A percentile compares a stretch with the other conserved stretches of the same genome.
These are phyloP conservation scores for Momotus momota DNA, from an alignment of 2,797 vertebrate species.

Conservation along the genomic window DNA sequence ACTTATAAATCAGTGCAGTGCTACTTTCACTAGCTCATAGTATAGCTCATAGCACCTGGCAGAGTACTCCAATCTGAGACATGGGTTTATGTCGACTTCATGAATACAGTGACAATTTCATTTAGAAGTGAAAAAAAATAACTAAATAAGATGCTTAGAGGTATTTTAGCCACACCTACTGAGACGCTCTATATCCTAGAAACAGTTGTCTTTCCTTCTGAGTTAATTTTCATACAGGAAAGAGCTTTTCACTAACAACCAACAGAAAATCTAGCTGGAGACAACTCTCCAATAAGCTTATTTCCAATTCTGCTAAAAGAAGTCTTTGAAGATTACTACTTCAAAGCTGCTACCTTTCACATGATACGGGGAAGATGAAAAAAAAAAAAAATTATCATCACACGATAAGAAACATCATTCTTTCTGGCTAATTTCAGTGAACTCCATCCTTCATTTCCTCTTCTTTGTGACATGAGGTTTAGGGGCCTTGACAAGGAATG, in stretches of 20 bases:
- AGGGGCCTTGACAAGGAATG: slow-evolving; percentile 32
- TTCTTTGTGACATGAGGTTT: slow-evolving; percentile 42
- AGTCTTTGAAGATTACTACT: slow-evolving; percentile 37
- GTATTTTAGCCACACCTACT: not conserved
- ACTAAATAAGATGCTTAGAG: not conserved
- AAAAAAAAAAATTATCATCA: slow-evolving; percentile 67
- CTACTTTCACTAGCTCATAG: not conserved
- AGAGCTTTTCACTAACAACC: slow-evolving; percentile 44
- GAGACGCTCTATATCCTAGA: not conserved
- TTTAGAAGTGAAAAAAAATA: not conserved
- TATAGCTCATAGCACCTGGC: not conserved
- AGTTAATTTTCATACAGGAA: not conserved
- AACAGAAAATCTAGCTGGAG: slow-evolving; percentile 19
- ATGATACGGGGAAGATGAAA: slow-evolving; percentile 48
- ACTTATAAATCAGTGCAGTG: not conserved
- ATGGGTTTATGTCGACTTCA: not conserved
- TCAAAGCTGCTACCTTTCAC: slow-evolving; percentile 46
- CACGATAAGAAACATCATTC: slow-evolving; percentile 58
- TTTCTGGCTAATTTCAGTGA: slow-evolving; percentile 62
- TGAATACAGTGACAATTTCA: not conserved
- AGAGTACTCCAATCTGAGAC: not conserved
- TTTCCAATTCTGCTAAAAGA: slow-evolving; percentile 23
- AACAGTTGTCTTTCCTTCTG: slow-evolving; percentile 13
- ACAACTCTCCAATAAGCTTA: slow-evolving; percentile 24
- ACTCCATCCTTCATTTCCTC: not conserved